phyloP scores from a whole-genome alignment of 2,888 invertebrate genomes.

The Plebejus melissa region DNA sequence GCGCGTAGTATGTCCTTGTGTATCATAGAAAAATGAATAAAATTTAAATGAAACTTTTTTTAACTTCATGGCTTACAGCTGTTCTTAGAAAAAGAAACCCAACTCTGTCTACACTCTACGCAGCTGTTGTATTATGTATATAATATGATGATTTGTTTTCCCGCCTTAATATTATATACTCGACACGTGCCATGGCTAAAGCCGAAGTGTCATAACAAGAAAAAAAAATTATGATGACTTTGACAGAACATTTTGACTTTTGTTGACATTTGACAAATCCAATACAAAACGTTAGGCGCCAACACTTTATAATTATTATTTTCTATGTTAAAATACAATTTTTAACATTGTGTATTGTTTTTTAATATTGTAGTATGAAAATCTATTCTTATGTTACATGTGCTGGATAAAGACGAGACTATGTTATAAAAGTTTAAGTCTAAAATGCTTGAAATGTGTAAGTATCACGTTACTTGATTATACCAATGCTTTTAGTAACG shows the following conservation, averaged over 20 bases:
- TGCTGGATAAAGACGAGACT: background rate
- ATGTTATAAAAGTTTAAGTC: background rate
- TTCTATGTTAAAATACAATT: background rate
- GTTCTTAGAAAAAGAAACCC: too few relatives aligned
- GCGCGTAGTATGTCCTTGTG: too few relatives aligned
- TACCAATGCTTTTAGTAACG: background rate
- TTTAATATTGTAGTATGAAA: background rate
- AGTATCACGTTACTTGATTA: background rate
- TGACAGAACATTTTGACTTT: background rate
- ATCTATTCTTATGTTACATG: background rate
- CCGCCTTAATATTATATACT: too few relatives aligned
- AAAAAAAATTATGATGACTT: background rate
- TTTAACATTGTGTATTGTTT: background rate
- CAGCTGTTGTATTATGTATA: too few relatives aligned
- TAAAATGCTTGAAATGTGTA: background rate
- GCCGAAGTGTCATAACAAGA: too few relatives aligned
- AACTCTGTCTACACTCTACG: too few relatives aligned
- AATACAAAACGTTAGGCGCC: slow-evolving; percentile 19
- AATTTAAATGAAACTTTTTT: too few relatives aligned
- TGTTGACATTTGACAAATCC: background rate
- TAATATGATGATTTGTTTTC: too few relatives aligned
- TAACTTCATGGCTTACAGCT: too few relatives aligned
- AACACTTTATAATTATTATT: background rate
- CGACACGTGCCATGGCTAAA: too few relatives aligned
- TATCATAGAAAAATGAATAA: too few relatives aligned